Evolutionary conservation across 2,888 invertebrate genomes (phyloP).

Genomic region (Chrysopilus asiliformis): DNA sequence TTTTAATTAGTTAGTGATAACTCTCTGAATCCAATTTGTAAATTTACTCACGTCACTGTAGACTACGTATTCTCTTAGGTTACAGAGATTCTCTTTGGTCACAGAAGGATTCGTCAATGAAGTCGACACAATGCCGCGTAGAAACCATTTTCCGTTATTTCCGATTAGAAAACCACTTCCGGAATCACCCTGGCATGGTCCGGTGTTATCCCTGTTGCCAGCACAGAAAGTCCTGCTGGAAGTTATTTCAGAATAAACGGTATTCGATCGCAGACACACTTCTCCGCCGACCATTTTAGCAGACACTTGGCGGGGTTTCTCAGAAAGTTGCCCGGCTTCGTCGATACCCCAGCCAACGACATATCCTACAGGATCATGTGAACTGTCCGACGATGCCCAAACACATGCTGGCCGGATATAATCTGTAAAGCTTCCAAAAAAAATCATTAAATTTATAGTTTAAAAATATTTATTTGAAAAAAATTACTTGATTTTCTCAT

Average conservation of each 20-base stretch:
- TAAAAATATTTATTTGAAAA: conserved; percentile 19
- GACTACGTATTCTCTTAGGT: neutral
- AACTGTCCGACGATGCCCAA: conserved; percentile 36
- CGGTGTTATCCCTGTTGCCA: conserved; percentile 25
- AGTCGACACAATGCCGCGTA: conserved; percentile 40
- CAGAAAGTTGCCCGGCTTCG: conserved; percentile 32
- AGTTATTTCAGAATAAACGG: conserved; percentile 21
- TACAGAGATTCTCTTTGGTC: neutral
- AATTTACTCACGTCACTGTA: neutral
- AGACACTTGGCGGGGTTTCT: conserved; percentile 33
- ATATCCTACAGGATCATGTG: conserved; percentile 37
- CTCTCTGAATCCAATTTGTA: neutral
- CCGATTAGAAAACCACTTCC: conserved; percentile 43
- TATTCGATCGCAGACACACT: conserved; percentile 37
- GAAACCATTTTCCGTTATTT: conserved; percentile 34
- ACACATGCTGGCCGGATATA: conserved; percentile 42
- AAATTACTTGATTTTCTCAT: neutral
- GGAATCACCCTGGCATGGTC: conserved; percentile 40
- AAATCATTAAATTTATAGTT: conserved; percentile 27
- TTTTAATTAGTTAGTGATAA: too few species aligned
- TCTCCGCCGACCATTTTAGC: conserved; percentile 40
- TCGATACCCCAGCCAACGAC: conserved; percentile 44
- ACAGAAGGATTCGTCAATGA: conserved; percentile 26
- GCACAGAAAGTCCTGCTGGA: conserved; percentile 29
- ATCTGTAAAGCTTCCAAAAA: conserved; percentile 24